These are phyloP conservation scores for Solea senegalensis DNA, from an alignment of 2,113 vertebrate species.

Conservation along the genomic window DNA sequence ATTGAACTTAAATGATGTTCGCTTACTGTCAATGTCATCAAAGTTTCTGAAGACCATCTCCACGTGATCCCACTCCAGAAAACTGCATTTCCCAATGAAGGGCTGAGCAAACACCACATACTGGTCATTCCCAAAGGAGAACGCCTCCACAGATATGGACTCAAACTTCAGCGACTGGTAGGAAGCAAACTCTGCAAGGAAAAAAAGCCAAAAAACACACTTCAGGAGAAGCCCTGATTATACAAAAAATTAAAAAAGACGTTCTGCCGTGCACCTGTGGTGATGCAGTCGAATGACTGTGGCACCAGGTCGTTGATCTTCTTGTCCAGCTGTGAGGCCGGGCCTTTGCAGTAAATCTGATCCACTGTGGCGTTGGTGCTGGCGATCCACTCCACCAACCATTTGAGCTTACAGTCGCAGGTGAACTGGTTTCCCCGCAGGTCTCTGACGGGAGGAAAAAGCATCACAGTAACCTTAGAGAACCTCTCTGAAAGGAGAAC, in stretches of 20 bases:
- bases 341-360: conserved; percentile 93
- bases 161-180: conserved; percentile 95
- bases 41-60: conserved; percentile 97
- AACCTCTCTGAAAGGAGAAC: conserved; percentile 1
- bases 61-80: conserved; percentile 98
- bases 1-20: not conserved
- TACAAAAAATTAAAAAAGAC: not conserved
- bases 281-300: conserved; percentile 96
- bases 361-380: conserved; percentile 97
- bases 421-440: conserved; percentile 94
- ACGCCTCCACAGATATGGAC: conserved; percentile 95
- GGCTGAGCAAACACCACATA: conserved; percentile 97
- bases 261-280: conserved; percentile 85
- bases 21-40: conserved; percentile 96
- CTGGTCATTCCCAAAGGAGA: conserved; percentile 91
- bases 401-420: conserved; percentile 98
- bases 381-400: conserved; percentile 96
- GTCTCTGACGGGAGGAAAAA: conserved; percentile 81
- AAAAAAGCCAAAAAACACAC: conserved; percentile 12
- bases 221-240: not conserved
- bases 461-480: conserved; percentile 1
- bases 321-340: conserved; percentile 88
- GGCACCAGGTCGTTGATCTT: conserved; percentile 91
- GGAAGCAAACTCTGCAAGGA: conserved; percentile 90
- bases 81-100: conserved; percentile 96